Evolutionary conservation across 2,888 invertebrate species (phyloP).

Genomic region (Hydroisotoma schaefferi): DNA sequence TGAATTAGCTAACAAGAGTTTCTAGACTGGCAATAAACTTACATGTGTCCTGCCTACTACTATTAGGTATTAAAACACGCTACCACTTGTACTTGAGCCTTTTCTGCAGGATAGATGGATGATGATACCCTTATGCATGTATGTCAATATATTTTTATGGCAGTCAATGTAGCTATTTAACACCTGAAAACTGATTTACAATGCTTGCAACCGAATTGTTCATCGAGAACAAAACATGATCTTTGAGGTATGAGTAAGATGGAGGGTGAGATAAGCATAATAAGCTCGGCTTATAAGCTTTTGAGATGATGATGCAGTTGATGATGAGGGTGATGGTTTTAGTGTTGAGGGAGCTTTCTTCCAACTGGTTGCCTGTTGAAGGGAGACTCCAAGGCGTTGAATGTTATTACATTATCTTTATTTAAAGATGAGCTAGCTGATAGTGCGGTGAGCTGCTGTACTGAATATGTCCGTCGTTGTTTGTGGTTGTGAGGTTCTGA

Average conservation of each 20-base stretch:
- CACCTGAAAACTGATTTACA: conserved; percentile 3
- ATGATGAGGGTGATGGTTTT: not conserved
- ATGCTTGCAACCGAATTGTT: conserved; percentile 3
- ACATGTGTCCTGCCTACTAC: too few species aligned
- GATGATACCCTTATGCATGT: too few species aligned
- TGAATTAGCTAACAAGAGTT: too few species aligned
- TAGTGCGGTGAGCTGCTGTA: too few species aligned
- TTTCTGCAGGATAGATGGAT: too few species aligned
- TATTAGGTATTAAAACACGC: too few species aligned
- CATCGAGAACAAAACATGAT: conserved; percentile 24
- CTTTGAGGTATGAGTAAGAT: conserved; percentile 17
- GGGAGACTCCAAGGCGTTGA: conserved; percentile 6
- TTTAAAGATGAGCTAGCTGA: conserved; percentile 15
- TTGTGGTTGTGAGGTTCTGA: conserved; percentile 15
- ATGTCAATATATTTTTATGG: conserved; percentile 3
- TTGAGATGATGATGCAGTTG: not conserved
- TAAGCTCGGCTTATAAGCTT: not conserved
- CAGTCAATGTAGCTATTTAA: not conserved
- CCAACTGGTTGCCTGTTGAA: not conserved
- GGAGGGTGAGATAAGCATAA: conserved; percentile 4
- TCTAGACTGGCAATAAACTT: too few species aligned
- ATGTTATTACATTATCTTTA: conserved; percentile 16
- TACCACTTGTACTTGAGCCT: too few species aligned
- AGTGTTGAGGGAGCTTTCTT: not conserved
- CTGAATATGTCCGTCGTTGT: too few species aligned